Evolutionary conservation across 2,113 vertebrate genomes (phyloP), one percentile per base, ranked within the genome.

Genomic region (Gymnorhina tibicen): DNA sequence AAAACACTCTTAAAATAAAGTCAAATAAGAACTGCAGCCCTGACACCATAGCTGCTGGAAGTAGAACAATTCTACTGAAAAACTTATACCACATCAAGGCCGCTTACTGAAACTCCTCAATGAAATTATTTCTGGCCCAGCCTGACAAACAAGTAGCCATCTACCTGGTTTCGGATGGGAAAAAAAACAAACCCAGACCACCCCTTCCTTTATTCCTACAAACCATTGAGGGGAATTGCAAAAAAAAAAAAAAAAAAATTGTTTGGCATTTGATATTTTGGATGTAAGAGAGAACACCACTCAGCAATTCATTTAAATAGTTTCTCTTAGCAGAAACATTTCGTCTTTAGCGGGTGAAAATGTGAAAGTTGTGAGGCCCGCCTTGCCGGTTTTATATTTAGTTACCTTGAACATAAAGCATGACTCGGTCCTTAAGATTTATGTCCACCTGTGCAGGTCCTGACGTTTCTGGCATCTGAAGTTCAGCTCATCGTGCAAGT

Each of bases 241-340:
- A 13, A 35, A 55, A 7, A 16, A 17, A 11, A 32, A 9, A 12
- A 9, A 15, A 4, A 8, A 8, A 7, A 16, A 10, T 0, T 7
- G 2, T 35, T 69, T 24, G 39, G 23, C 14, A 15, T 52, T n/a
- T 58, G 12, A 10, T 23, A 55, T 73, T 55, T 70, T 24, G 18
- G 8, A 50, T 30, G 5, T 27, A 67, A 75, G 35, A 64, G 20
- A 63, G 9, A 82, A 28, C 20, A 20, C 4, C 41, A 33, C 13
- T 22, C 63, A 64, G 41, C 6, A 77, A 39, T 35, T 76, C 8
- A n/a, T 22, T 24, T n/a, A n/a, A 80, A 41, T 9, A 56, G 27
- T 15, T 85, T 59, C 42, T 68, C 37, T 44, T 23, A 39, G 35
- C 24, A 87, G 52, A 53, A 80, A 7, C 22, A n/a, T 23, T 84